These are phyloP conservation scores for Hypena proboscidalis DNA, from an alignment of 2,888 invertebrate genomes.

Conservation along the genomic window DNA sequence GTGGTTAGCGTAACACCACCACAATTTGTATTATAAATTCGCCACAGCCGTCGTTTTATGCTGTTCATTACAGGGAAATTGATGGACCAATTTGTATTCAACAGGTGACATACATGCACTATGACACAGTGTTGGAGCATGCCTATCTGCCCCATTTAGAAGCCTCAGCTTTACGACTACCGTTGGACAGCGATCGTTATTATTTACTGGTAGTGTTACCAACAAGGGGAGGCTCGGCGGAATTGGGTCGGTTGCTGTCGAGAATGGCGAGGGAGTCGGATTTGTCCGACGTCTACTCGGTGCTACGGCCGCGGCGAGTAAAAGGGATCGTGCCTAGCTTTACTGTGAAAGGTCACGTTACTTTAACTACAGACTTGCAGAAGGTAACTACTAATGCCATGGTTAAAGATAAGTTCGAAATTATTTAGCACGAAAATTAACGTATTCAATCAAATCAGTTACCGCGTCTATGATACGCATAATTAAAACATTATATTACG, in stretches of 20 bases:
- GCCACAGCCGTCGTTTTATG: slow-evolving; percentile 23
- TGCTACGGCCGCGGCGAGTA: slow-evolving; percentile 89
- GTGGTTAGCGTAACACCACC: slow-evolving; percentile 27
- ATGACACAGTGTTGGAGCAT: slow-evolving; percentile 91
- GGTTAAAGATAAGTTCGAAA: too few relatives aligned
- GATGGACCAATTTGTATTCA: slow-evolving; percentile 40
- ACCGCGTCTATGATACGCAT: too few relatives aligned
- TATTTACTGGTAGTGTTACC: slow-evolving; percentile 91
- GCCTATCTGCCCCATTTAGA: slow-evolving; percentile 90
- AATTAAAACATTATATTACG: too few relatives aligned
- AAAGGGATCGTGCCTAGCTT: slow-evolving; percentile 93
- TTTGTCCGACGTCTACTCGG: slow-evolving; percentile 88
- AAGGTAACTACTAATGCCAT: slow-evolving; percentile 89
- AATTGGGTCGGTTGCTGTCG: slow-evolving; percentile 87
- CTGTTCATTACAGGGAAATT: slow-evolving; percentile 29
- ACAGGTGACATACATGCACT: slow-evolving; percentile 89
- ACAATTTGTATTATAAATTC: slow-evolving; percentile 40
- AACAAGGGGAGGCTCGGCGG: slow-evolving; percentile 85
- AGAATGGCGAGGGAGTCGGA: slow-evolving; percentile 86
- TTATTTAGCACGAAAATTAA: too few relatives aligned
- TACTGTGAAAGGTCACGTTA: slow-evolving; percentile 91
- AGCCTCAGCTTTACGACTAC: slow-evolving; percentile 90
- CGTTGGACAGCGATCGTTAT: slow-evolving; percentile 92
- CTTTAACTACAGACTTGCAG: slow-evolving; percentile 92
- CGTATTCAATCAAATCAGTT: too few relatives aligned